Evolutionary conservation across 2,888 invertebrate species (phyloP).

Genomic region (Willowsia nigromaculata): DNA sequence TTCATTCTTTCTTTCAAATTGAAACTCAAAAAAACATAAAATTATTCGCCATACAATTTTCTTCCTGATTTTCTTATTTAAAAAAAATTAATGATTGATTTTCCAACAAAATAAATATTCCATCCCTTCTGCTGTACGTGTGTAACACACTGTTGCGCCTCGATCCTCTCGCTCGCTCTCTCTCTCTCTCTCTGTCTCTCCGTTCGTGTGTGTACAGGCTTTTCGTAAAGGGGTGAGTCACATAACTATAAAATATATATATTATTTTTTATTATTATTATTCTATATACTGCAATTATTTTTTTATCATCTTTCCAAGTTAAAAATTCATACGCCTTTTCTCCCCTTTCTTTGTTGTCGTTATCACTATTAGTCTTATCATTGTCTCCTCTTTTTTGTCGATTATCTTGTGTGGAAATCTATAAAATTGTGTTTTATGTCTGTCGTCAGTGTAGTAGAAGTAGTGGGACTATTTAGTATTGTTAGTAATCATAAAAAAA

Average conservation of each 20-base stretch:
- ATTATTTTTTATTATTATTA: too few relatives aligned
- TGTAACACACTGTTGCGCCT: conserved; percentile 75
- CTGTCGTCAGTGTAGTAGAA: not conserved
- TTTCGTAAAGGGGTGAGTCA: conserved; percentile 79
- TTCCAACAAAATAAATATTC: conserved; percentile 65
- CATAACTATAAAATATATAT: conserved; percentile 54
- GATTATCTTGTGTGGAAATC: not conserved
- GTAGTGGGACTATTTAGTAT: not conserved
- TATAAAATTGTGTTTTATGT: not conserved
- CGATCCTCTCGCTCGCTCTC: conserved; percentile 72
- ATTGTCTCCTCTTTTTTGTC: not conserved
- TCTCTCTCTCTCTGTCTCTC: conserved; percentile 74
- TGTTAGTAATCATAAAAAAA: not conserved
- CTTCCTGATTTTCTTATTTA: not conserved
- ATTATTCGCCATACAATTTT: conserved; percentile 20
- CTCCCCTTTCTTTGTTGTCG: not conserved
- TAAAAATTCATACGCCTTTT: not conserved
- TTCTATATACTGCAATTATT: conserved; percentile 19
- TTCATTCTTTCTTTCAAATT: too few relatives aligned
- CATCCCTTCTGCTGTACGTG: conserved; percentile 75
- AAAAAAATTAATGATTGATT: not conserved
- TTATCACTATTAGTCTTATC: not conserved
- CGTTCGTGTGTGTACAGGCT: conserved; percentile 77
- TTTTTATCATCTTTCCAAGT: not conserved
- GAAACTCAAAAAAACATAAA: too few relatives aligned